phyloP scores from a whole-genome alignment of 2,797 vertebrate species.

The Danio albolineatus region DNA sequence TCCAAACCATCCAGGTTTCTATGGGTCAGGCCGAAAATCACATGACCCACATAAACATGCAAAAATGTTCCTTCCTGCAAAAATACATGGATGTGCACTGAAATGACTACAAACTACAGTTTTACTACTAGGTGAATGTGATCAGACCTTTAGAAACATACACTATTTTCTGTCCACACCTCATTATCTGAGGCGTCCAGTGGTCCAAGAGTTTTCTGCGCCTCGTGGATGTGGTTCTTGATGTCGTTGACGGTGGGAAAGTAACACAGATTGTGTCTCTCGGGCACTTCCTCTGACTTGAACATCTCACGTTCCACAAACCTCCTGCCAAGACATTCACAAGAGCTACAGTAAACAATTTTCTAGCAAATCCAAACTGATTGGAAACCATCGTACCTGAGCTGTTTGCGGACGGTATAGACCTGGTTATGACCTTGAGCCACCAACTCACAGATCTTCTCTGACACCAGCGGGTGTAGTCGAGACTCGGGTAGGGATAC shows the following conservation, averaged over 20 bases:
- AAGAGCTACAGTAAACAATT: background rate
- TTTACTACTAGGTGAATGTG: too few relatives aligned
- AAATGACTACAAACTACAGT: too few relatives aligned
- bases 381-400: slow-evolving; percentile 42
- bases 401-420: slow-evolving; percentile 86
- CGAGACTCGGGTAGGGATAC: slow-evolving; percentile 75
- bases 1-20: too few relatives aligned
- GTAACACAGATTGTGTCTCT: slow-evolving; percentile 87
- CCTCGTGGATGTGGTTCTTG: slow-evolving; percentile 89
- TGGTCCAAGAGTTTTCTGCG: slow-evolving; percentile 77
- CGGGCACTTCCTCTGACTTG: slow-evolving; percentile 82
- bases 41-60: too few relatives aligned
- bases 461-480: slow-evolving; percentile 85
- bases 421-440: slow-evolving; percentile 83
- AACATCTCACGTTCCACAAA: slow-evolving; percentile 86
- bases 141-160: too few relatives aligned
- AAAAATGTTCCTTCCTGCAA: too few relatives aligned
- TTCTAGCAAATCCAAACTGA: background rate
- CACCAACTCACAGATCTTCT: slow-evolving; percentile 85
- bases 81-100: too few relatives aligned
- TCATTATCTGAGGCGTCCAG: slow-evolving; percentile 37
- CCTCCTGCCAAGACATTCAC: background rate
- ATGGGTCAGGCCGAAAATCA: too few relatives aligned
- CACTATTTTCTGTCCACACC: slow-evolving; percentile 33
- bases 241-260: slow-evolving; percentile 90